Evolutionary conservation across 2,888 invertebrate genomes (phyloP), one percentile per base, ranked within the genome.

Genomic region (Buathra laborator): DNA sequence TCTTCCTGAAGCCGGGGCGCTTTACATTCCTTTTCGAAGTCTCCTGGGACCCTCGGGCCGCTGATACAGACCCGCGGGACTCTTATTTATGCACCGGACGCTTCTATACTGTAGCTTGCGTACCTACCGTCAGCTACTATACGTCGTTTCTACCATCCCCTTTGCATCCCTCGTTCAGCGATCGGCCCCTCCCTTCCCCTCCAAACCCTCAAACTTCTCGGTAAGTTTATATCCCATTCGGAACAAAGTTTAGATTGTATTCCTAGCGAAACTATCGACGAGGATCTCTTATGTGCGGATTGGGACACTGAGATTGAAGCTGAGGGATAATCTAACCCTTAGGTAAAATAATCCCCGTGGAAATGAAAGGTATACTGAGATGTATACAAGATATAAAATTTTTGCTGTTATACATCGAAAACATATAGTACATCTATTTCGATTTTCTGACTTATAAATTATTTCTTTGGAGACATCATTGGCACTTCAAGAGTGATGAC

Each of bases 1-100:
- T 82, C 88, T 88, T 85, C 85, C 87, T 85, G 88, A 88, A 89
- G 86, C 87, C 88, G 84, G 82, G 85, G 87, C 91, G 89, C 90
- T 89, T 90, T 91, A 90, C 92, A 92, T 92, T 91, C 92, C 90
- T 89, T 87, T 88, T 91, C 90, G 89, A 90, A 87, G 85, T 91
- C 91, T 89, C 83, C 68, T 66, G 83, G 80, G 85, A 83, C 85
- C 83, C 85, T 85, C 76, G 37, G 37, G 76, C 80, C 78, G 78
- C 82, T 89, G 89, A 90, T 90, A 88, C 89, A 85, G 84, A 82
- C 82, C 84, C 85, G 78, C 88, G 88, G 79, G 80, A 85, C 85
- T 83, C 85, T 85, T 85, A 85, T 85, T 85, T 85, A 85, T 85
- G 85, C 85, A 85, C 80, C 71, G 84, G 83, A 85, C 84, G 84